These are phyloP conservation scores for Enchytraeus crypticus DNA, from an alignment of 2,888 invertebrate genomes.

Conservation along the genomic window DNA sequence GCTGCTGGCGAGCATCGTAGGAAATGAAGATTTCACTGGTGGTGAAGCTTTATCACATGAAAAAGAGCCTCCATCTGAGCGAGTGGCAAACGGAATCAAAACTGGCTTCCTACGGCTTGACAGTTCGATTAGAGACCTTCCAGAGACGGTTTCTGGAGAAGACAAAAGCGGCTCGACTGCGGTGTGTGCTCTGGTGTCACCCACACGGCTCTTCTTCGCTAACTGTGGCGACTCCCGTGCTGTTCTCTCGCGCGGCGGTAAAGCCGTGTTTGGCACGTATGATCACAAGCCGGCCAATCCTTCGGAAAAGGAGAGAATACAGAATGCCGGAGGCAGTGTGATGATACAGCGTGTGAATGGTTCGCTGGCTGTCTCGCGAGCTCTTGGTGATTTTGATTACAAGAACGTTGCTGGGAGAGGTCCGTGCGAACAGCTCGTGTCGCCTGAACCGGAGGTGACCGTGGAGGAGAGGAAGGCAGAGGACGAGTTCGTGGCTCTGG, in stretches of 20 bases:
- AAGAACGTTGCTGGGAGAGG: conserved; percentile 55
- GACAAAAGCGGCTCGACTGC: conserved; percentile 98
- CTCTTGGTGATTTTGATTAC: conserved; percentile 81
- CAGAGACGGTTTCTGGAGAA: conserved; percentile 71
- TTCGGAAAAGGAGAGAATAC: conserved; percentile 83
- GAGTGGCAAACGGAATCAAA: conserved; percentile 54
- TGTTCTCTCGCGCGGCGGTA: conserved; percentile 72
- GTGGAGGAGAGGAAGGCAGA: conserved; percentile 47
- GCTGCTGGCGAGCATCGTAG: conserved; percentile 66
- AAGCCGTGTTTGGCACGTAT: conserved; percentile 72
- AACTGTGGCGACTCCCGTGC: conserved; percentile 66
- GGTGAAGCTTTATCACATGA: not conserved
- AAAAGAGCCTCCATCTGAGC: conserved; percentile 25
- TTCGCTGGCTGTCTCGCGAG: conserved; percentile 83
- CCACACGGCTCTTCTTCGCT: conserved; percentile 57
- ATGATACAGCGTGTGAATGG: conserved; percentile 95
- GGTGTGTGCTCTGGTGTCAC: conserved; percentile 88
- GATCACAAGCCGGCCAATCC: conserved; percentile 71
- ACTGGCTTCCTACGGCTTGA: conserved; percentile 63
- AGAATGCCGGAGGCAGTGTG: conserved; percentile 89
- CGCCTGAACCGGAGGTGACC: conserved; percentile 92
- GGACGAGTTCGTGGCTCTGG: conserved; percentile 91
- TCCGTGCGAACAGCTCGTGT: conserved; percentile 92
- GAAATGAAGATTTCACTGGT: conserved; percentile 62
- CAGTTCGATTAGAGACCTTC: conserved; percentile 66